Base-by-base conservation (phyloP, 2,888 invertebrate species). In the Ferdinandea cuprea region DNA sequence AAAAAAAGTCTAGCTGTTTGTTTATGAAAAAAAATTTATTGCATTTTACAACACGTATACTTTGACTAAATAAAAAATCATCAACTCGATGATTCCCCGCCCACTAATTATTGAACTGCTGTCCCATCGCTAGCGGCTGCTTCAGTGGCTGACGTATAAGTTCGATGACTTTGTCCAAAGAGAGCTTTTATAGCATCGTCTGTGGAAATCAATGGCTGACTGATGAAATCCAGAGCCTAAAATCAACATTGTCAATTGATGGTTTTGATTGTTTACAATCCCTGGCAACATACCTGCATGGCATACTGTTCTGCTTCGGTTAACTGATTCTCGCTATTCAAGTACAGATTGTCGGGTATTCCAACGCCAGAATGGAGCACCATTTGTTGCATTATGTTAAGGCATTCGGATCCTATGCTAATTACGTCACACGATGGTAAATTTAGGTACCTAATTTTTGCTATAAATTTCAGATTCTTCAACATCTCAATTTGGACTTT, bases 131-230 rank as follows among this genome's bases (percentile, higher is more conserved):
- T 32, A 30, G 19, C n/a, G 9, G 28, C 28, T 8, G 5, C 7
- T 44, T 30, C 80, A 25, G 8, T 71, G 3, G 21, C 15, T 0
- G 69, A n/a, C 9, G 25, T 44, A 66, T 88, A 87, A 0, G 89
- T 87, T 32, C 88, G 85, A 65, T 89, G 88, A 3, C 89, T 88
- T 85, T 91, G 91, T 0, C 88, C 89, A 54, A 91, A 90, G 0
- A 91, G 87, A 1, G 91, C 91, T 35, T 88, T 88, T 40, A 90
- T 90, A 3, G 91, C 91, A 40, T 91, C 91, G 71, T 91, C 91
- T 0, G 91, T 90, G 4, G 90, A 88, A 87, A 90, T 89, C 7
- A 91, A 69, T 0, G 90, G 90, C 56, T 91, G 90, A 74, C 89
- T 90, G 5, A 89, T 85, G 37, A 89, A 89, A 35, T 90, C 88